Evolutionary conservation across 2,797 vertebrate genomes (phyloP).

Genomic region (Neosilurus hyrtlii): DNA sequence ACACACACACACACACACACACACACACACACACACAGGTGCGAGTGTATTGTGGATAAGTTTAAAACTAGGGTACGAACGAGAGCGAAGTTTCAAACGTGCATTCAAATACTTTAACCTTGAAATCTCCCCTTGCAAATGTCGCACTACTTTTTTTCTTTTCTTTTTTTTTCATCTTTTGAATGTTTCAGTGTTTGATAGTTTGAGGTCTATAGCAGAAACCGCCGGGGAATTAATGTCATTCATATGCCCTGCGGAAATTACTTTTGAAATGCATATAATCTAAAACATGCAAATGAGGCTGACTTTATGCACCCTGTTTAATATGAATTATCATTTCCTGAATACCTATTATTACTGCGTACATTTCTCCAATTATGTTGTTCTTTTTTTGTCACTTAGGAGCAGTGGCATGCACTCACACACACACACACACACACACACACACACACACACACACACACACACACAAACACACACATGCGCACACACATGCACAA

Average conservation of each 20-base stretch:
- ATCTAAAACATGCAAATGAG: slow-evolving; percentile 99
- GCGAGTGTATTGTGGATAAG: slow-evolving; percentile 31
- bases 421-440: slow-evolving; percentile 59
- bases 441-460: slow-evolving; percentile 59
- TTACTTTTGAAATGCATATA: slow-evolving; percentile 99
- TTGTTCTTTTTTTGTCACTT: slow-evolving; percentile 89
- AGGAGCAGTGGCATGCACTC: slow-evolving; percentile 60
- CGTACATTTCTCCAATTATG: slow-evolving; percentile 96
- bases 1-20: no score
- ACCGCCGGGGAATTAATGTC: slow-evolving; percentile 93
- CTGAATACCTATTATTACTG: slow-evolving; percentile 99
- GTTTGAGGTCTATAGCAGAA: slow-evolving; percentile 81
- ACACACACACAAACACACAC: slow-evolving; percentile 54
- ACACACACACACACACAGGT: no score
- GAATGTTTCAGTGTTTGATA: slow-evolving; percentile 84
- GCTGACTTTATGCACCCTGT: slow-evolving; percentile 96
- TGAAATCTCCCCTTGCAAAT: slow-evolving; percentile 80
- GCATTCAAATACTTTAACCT: slow-evolving; percentile 83
- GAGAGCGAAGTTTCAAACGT: slow-evolving; percentile 78
- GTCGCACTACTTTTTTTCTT: slow-evolving; percentile 69
- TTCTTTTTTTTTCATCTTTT: slow-evolving; percentile 79
- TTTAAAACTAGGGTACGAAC: slow-evolving; percentile 68
- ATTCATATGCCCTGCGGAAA: slow-evolving; percentile 97
- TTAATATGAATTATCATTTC: slow-evolving; percentile 99
- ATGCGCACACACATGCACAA: slow-evolving; percentile 54